These are phyloP conservation scores for Vulpes vulpes DNA, from an alignment of 2,113 vertebrate genomes.

Conservation along the genomic window DNA sequence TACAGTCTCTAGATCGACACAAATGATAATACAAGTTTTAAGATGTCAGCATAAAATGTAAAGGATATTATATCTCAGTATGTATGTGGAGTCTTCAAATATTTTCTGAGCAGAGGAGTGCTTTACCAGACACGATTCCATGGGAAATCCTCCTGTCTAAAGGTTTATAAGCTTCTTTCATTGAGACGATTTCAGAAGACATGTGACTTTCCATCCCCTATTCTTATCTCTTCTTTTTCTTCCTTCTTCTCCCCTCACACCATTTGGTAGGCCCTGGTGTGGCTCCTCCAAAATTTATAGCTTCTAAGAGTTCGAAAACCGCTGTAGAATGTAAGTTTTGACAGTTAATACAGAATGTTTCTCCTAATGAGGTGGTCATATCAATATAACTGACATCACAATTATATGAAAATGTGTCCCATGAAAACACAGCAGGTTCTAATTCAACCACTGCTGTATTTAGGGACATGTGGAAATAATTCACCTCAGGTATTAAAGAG, in stretches of 20 bases:
- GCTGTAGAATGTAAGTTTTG: background rate
- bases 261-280: background rate
- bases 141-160: background rate
- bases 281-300: background rate
- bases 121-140: background rate
- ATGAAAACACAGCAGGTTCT: conserved; percentile 34
- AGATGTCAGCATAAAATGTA: conserved; percentile 29
- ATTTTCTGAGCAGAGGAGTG: background rate
- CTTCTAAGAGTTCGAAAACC: conserved; percentile 10
- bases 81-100: background rate
- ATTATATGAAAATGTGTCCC: background rate
- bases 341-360: background rate
- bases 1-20: background rate
- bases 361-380: background rate
- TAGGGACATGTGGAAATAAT: background rate
- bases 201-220: background rate
- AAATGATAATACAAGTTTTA: conserved; percentile 37
- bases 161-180: background rate
- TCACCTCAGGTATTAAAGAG: conserved; percentile 44
- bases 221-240: background rate
- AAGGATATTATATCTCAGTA: conserved; percentile 9
- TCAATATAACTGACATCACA: background rate
- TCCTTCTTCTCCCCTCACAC: background rate
- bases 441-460: background rate
- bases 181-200: background rate